phyloP scores from a whole-genome alignment of 64 coral and sea anemone genomes.

The Montipora efflorescens region DNA sequence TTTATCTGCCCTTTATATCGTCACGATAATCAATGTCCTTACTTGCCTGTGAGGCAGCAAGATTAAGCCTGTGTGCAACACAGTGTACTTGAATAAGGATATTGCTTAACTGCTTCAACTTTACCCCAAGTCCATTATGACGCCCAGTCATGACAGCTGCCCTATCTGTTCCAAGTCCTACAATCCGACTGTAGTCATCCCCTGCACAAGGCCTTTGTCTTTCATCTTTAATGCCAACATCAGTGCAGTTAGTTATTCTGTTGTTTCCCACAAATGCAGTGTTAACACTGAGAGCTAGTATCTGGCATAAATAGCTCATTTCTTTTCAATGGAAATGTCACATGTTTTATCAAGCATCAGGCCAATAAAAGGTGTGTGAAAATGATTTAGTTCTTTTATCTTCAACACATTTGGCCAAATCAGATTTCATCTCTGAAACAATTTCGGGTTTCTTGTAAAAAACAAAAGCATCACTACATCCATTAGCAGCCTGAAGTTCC shows the following conservation, averaged over 20 bases:
- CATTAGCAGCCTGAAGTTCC: conserved; percentile 25
- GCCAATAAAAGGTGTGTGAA: too few relatives aligned
- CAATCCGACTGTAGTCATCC: background rate
- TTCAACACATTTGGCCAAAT: background rate
- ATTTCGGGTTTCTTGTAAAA: too few relatives aligned
- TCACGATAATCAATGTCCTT: conserved; percentile 48
- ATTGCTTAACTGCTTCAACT: conserved; percentile 8
- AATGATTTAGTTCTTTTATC: too few relatives aligned
- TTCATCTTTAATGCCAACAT: conserved; percentile 41
- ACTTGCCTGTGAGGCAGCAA: conserved; percentile 51
- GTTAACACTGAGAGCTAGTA: background rate
- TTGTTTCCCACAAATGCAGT: conserved; percentile 58
- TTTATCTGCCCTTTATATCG: background rate
- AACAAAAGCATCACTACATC: background rate
- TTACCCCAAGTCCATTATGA: too few relatives aligned
- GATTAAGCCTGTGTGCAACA: conserved; percentile 54
- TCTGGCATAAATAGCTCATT: too few relatives aligned
- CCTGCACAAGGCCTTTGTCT: conserved; percentile 39
- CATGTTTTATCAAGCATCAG: too few relatives aligned
- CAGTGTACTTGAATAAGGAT: conserved; percentile 62
- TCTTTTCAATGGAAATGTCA: too few relatives aligned
- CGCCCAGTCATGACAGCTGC: too few relatives aligned
- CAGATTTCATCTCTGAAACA: background rate
- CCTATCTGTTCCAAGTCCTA: too few relatives aligned
- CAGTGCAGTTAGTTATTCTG: conserved; percentile 37